Base-by-base conservation (phyloP, 2,113 vertebrate genomes). In the Pitta sordida region DNA sequence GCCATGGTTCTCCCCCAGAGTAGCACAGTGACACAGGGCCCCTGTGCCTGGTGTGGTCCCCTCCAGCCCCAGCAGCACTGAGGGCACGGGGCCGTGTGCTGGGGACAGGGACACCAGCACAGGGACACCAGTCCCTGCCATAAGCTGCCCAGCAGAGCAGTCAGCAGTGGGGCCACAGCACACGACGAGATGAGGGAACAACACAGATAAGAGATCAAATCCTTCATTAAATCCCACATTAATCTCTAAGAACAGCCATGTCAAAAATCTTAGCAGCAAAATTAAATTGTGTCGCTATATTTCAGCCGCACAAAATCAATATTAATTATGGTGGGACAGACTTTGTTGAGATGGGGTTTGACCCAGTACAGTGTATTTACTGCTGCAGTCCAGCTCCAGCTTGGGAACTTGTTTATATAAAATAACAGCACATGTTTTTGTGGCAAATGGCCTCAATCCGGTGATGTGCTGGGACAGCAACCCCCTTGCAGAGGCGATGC, bases 181-280 rank as follows among this genome's bases (percentile, higher is more conserved):
- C 92, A 69, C 1, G 2, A 20, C 0, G 2, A 83, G 69, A 78
- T 67, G 86, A 94, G 83, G 71, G 53, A 94, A 85, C 84, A 87
- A 75, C 77, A 36, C 76, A 83, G 90, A 92, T 73, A 88, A 93
- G 78, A 91, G 79, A 77, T 86, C 79, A 96, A 95, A 96, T 95
- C 96, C 91, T 75, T 89, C 93, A 89, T 95, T 97, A 94, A 97
- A 95, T 84, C 92, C 95, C 85, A 69, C 58, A 76, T 92, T 96
- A 95, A 96, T 95, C 93, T 95, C 92, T 52, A 88, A 85, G 94
- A 96, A 86, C 89, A 92, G 85, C 52, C 2, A 94, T 92, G 95
- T 97, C 95, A 97, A 93, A 96, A 97, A 95, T 94, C 95, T 95
- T 94, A 96, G 92, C 94, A 93, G 91, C 92, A 94, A 96, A 96